These are phyloP conservation scores for Steromphala cineraria DNA, from an alignment of 2,888 invertebrate species.

Conservation along the genomic window DNA sequence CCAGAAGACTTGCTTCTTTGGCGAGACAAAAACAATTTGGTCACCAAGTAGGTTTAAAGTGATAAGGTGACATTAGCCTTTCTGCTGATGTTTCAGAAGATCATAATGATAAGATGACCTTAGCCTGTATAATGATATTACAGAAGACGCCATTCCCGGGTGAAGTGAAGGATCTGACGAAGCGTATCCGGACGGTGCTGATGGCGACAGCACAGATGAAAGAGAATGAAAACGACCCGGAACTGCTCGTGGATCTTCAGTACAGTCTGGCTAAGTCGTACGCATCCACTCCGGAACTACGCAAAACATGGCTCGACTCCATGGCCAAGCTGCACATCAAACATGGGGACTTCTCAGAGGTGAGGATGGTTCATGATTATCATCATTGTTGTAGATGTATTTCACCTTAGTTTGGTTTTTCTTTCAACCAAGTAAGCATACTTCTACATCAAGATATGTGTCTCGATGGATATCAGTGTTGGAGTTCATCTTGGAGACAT, in stretches of 20 bases:
- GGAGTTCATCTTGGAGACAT: no score
- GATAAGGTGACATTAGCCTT: no score
- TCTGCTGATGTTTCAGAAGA: no score
- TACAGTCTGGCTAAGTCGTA: slow-evolving; percentile 91
- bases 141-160: slow-evolving; percentile 83
- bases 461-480: no score
- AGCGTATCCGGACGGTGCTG: slow-evolving; percentile 93
- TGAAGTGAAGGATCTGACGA: slow-evolving; percentile 94
- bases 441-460: no score
- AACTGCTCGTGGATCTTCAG: slow-evolving; percentile 92
- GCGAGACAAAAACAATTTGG: no score
- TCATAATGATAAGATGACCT: no score
- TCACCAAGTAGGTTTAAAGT: no score
- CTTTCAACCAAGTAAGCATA: no score
- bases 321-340: slow-evolving; percentile 90
- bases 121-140: slow-evolving; percentile 24
- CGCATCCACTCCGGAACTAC: slow-evolving; percentile 93
- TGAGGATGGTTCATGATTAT: slow-evolving; percentile 67
- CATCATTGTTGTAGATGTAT: no score
- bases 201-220: slow-evolving; percentile 96
- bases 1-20: no score
- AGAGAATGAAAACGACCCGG: slow-evolving; percentile 92
- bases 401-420: no score
- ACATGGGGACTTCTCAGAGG: slow-evolving; percentile 91
- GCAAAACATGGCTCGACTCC: slow-evolving; percentile 96